phyloP scores from a whole-genome alignment of 2,888 invertebrate genomes.

The Ceraclea dissimilis region DNA sequence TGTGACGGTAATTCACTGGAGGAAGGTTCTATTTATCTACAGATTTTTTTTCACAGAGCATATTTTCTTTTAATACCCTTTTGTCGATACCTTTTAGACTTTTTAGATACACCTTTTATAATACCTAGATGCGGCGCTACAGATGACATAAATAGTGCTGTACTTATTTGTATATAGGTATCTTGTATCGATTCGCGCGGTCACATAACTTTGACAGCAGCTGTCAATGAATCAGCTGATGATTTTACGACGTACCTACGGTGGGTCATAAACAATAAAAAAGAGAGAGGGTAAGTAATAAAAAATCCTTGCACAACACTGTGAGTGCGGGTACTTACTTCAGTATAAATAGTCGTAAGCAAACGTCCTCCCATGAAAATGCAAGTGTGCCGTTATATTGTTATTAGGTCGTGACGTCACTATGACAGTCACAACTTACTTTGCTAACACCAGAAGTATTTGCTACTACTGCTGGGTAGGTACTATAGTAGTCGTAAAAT shows the following conservation, averaged over 20 bases:
- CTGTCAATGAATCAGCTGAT: conserved; percentile 18
- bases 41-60: no score
- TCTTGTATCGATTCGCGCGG: background rate
- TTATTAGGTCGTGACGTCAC: conserved; percentile 19
- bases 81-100: no score
- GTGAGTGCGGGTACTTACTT: background rate
- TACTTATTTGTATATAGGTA: no score
- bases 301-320: conserved; percentile 24
- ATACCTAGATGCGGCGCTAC: no score
- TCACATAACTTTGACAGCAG: background rate
- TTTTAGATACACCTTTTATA: no score
- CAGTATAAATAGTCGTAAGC: background rate
- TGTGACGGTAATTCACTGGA: no score
- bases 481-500: conserved; percentile 10
- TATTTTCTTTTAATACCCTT: no score
- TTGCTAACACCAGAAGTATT: no score
- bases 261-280: conserved; percentile 26
- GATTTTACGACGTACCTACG: conserved; percentile 24
- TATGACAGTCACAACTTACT: no score
- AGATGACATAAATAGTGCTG: no score
- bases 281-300: conserved; percentile 14
- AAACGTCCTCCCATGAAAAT: conserved; percentile 20
- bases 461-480: no score
- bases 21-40: no score
- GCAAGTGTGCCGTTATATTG: conserved; percentile 21